phyloP scores from a whole-genome alignment of 2,113 vertebrate species.

The Vidua macroura region DNA sequence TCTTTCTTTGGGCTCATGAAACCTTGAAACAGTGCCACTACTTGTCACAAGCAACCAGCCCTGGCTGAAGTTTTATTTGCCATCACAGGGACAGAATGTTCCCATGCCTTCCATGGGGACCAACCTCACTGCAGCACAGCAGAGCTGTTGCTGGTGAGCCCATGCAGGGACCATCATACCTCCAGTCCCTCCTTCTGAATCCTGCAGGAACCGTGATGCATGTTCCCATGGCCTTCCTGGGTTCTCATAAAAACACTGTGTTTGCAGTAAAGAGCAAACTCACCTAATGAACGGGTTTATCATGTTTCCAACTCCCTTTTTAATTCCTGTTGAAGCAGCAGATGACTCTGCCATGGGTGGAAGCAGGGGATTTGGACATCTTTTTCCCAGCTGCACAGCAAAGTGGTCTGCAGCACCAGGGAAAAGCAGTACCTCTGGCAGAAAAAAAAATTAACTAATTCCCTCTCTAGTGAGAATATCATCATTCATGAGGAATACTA shows the following conservation, averaged over 20 bases:
- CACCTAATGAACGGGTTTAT: accelerated
- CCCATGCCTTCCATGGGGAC: not conserved
- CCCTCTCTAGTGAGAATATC: not conserved
- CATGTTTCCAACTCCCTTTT: not conserved
- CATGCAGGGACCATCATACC: accelerated
- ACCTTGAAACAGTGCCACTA: not conserved
- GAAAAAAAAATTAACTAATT: not conserved
- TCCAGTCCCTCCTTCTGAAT: not conserved
- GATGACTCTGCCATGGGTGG: accelerated
- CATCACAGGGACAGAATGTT: not conserved
- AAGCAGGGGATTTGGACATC: not conserved
- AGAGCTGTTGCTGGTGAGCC: not conserved
- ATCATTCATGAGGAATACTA: not conserved
- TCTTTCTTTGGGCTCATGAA: not conserved
- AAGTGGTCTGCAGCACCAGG: not conserved
- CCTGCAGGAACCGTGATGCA: not conserved
- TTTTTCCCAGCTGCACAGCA: not conserved
- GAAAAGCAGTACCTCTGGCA: not conserved
- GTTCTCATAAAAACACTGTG: not conserved
- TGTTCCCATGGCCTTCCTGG: not conserved
- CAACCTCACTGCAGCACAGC: not conserved
- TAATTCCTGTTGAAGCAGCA: not conserved
- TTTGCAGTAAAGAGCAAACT: not conserved
- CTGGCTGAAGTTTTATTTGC: not conserved
- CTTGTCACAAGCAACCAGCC: not conserved